Evolutionary conservation across 2,888 invertebrate species (phyloP).

Genomic region (Amphimallon solstitiale): DNA sequence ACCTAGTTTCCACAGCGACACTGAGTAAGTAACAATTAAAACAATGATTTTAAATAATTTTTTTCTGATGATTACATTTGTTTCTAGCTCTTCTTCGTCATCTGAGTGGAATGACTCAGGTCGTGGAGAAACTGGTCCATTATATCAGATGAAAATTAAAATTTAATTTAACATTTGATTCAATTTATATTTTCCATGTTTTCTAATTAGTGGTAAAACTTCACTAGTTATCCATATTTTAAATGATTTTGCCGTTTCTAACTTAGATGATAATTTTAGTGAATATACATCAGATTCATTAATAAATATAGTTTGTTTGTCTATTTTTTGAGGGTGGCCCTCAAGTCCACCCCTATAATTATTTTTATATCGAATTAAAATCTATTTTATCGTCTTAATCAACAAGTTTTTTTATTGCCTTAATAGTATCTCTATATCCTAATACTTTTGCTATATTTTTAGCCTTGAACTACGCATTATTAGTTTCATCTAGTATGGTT

Average conservation of each 20-base stretch:
- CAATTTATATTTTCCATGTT: conserved; percentile 3
- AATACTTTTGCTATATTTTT: conserved; percentile 10
- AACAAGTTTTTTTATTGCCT: not conserved
- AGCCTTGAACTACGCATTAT: conserved; percentile 8
- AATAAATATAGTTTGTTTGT: too few species aligned
- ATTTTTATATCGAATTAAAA: not conserved
- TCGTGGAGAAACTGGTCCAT: not conserved
- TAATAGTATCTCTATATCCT: conserved; percentile 12
- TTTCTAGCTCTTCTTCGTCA: conserved; percentile 17
- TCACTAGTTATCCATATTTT: conserved; percentile 3
- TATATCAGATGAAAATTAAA: conserved; percentile 10
- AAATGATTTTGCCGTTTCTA: not conserved
- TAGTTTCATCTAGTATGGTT: not conserved
- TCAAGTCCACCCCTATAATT: not conserved
- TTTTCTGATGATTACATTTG: conserved; percentile 3
- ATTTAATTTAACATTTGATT: conserved; percentile 1
- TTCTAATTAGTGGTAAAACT: conserved; percentile 4
- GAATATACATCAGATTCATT: too few species aligned
- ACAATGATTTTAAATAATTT: conserved; percentile 8
- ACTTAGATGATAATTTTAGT: conserved; percentile 7
- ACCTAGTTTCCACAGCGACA: too few species aligned
- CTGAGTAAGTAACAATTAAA: too few species aligned
- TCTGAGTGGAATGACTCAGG: conserved; percentile 15
- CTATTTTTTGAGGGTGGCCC: not conserved
- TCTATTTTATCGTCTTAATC: conserved; percentile 2